Percentiles rank a stretch among this genome's conserved stretches.
Conservation (phyloP, 1,140 invertebrate genomes). For the Lepidurus arcticus region DNA sequence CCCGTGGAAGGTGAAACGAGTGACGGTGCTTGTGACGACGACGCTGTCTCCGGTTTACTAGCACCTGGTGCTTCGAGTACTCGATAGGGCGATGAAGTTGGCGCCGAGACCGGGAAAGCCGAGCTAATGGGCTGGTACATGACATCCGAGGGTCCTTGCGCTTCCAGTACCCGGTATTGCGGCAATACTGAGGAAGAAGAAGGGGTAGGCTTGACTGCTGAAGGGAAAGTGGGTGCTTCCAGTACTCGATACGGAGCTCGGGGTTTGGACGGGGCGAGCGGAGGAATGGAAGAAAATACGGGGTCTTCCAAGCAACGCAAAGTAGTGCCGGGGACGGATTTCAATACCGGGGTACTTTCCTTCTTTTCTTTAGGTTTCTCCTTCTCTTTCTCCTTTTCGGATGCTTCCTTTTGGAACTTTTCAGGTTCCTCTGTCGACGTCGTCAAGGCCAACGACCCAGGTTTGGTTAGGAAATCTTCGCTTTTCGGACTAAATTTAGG, state of each 20-base stretch:
- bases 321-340: conserved; percentile 49
- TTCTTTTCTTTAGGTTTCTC: background rate
- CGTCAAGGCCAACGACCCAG: background rate
- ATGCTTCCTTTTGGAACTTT: background rate
- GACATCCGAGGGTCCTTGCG: conserved; percentile 35
- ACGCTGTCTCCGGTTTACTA: conserved; percentile 36
- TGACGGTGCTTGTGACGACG: conserved; percentile 40
- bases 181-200: conserved; percentile 25
- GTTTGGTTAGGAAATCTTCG: background rate
- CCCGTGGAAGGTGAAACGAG: conserved; percentile 46
- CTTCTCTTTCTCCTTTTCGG: background rate
- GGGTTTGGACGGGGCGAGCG: conserved; percentile 30
- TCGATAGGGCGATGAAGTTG: conserved; percentile 37
- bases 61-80: conserved; percentile 48
- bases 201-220: conserved; percentile 11
- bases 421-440: background rate
- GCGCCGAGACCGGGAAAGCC: background rate
- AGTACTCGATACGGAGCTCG: conserved; percentile 36
- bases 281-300: conserved; percentile 44
- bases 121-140: conserved; percentile 34
- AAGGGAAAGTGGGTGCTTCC: conserved; percentile 35
- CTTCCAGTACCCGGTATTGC: conserved; percentile 32
- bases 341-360: conserved; percentile 36
- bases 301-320: conserved; percentile 53
- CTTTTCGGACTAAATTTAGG: background rate